phyloP scores from a whole-genome alignment of 2,113 vertebrate genomes.

The Opisthocomus hoazin region DNA sequence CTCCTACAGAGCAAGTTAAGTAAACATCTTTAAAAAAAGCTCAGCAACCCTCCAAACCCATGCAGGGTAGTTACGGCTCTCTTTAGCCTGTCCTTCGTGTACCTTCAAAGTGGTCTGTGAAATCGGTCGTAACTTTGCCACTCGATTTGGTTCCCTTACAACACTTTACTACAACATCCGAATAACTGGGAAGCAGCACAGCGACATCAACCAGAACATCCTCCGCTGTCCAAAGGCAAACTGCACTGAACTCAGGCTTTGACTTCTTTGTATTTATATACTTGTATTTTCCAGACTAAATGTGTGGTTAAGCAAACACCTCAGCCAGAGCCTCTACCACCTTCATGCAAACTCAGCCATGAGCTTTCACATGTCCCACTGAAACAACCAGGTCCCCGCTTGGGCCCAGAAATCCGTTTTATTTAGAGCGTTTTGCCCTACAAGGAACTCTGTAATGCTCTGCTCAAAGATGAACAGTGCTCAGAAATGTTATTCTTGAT shows the following conservation, averaged over 20 bases:
- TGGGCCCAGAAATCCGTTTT: not conserved
- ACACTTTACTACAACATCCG: not conserved
- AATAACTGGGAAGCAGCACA: not conserved
- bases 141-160: accelerated
- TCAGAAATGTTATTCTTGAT: not conserved
- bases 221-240: not conserved
- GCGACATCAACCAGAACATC: not conserved
- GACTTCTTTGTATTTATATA: not conserved
- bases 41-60: not conserved
- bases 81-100: not conserved
- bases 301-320: not conserved
- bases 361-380: not conserved
- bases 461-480: not conserved
- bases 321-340: not conserved
- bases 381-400: not conserved
- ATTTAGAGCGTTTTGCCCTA: not conserved
- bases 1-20: not conserved
- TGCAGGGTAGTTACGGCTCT: not conserved
- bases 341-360: not conserved
- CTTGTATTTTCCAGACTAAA: not conserved
- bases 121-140: not conserved
- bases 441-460: not conserved
- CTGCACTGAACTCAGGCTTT: not conserved
- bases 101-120: not conserved
- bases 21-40: not conserved